Conservation (phyloP, 2,888 invertebrate genomes). For the Lochmaea crataegi region DNA sequence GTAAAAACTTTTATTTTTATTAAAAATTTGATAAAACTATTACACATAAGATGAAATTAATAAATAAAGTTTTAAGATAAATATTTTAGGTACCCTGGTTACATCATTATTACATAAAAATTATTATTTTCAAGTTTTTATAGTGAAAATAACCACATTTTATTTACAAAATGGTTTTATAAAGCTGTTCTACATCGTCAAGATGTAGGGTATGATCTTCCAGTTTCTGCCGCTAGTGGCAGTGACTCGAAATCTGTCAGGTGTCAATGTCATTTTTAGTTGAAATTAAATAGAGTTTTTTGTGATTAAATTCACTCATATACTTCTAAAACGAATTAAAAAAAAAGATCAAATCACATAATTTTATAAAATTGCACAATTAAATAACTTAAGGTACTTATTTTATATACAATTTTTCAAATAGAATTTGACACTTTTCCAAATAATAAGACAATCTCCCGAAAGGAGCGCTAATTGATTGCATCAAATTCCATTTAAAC, state of each 20-base stretch:
- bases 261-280: not conserved
- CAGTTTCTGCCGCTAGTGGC: too few species aligned
- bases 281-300: not conserved
- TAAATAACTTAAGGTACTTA: too few species aligned
- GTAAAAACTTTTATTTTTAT: slow-evolving; percentile 31
- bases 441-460: too few species aligned
- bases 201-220: too few species aligned
- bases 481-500: slow-evolving; percentile 16
- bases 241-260: not conserved
- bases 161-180: too few species aligned
- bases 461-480: too few species aligned
- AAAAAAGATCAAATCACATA: slow-evolving; percentile 8
- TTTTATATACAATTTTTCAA: not conserved
- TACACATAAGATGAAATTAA: slow-evolving; percentile 26
- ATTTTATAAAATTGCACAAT: slow-evolving; percentile 28
- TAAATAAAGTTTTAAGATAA: slow-evolving; percentile 32
- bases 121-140: not conserved
- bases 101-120: slow-evolving; percentile 22
- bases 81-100: slow-evolving; percentile 38
- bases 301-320: not conserved
- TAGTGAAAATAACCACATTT: not conserved
- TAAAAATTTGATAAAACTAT: slow-evolving; percentile 27
- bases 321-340: not conserved
- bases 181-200: too few species aligned
- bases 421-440: not conserved